phyloP scores from a whole-genome alignment of 2,888 invertebrate genomes.

The Ochropleura leucogaster region DNA sequence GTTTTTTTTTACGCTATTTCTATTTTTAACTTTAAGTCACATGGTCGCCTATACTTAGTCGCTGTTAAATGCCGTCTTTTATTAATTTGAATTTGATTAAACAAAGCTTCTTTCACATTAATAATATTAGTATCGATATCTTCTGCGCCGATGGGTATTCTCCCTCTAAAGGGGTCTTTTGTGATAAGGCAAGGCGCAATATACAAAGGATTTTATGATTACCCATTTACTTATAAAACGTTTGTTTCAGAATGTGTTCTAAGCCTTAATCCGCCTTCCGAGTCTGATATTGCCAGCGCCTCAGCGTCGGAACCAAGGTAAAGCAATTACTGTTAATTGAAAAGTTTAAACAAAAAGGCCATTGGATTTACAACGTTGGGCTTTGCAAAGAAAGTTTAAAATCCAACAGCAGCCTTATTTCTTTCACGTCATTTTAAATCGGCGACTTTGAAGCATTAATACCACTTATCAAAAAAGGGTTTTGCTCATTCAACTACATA shows the following conservation, averaged over 20 bases:
- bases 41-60: too few relatives aligned
- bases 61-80: too few relatives aligned
- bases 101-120: too few relatives aligned
- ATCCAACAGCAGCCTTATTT: background rate
- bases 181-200: background rate
- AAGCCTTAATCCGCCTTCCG: slow-evolving; percentile 77
- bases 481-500: background rate
- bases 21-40: too few relatives aligned
- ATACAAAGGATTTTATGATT: background rate
- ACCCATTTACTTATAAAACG: background rate
- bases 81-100: too few relatives aligned
- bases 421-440: background rate
- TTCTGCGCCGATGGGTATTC: background rate
- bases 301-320: slow-evolving; percentile 75
- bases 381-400: background rate
- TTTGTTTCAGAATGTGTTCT: slow-evolving; percentile 82
- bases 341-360: background rate
- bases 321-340: background rate
- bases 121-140: background rate
- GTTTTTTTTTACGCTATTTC: too few relatives aligned
- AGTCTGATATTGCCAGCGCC: slow-evolving; percentile 71
- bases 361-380: background rate
- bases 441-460: background rate
- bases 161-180: background rate
- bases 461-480: background rate